These are phyloP conservation scores for Passer domesticus DNA, from an alignment of 2,113 vertebrate species.

Conservation along the genomic window DNA sequence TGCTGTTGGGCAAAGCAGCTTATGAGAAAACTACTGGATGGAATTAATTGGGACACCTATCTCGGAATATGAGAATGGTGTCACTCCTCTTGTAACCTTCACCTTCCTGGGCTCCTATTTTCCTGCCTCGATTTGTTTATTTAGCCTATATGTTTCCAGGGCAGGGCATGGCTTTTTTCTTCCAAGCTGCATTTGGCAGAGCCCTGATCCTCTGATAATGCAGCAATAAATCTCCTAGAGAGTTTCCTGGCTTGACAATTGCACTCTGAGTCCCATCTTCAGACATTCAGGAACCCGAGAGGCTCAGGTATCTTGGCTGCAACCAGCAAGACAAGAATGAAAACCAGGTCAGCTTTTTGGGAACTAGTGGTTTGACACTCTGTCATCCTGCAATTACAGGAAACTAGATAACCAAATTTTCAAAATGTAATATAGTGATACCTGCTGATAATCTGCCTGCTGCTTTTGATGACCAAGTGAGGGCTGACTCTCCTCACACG, in stretches of 20 bases:
- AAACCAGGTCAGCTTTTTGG: not conserved
- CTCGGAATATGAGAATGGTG: accelerated
- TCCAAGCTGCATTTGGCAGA: not conserved
- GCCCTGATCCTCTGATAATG: not conserved
- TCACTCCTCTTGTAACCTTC: not conserved
- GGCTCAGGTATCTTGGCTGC: not conserved
- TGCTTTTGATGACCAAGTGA: not conserved
- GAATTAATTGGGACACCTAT: not conserved
- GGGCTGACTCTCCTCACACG: not conserved
- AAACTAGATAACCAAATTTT: not conserved
- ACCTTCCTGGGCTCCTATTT: not conserved
- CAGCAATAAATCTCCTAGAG: not conserved
- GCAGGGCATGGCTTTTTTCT: not conserved
- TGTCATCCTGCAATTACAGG: not conserved
- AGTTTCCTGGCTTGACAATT: not conserved
- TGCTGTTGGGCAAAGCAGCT: not conserved
- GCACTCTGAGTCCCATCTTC: not conserved
- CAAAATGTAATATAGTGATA: not conserved
- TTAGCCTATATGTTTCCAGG: not conserved
- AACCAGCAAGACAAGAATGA: not conserved
- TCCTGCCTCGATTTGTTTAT: not conserved
- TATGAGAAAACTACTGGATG: not conserved
- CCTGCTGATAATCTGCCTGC: not conserved
- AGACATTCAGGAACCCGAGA: not conserved
- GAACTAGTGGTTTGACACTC: not conserved